A percentile compares a stretch with the other conserved stretches of the same genome.
Conservation (phyloP, 2,888 invertebrate genomes). For the Eledone cirrhosa region DNA sequence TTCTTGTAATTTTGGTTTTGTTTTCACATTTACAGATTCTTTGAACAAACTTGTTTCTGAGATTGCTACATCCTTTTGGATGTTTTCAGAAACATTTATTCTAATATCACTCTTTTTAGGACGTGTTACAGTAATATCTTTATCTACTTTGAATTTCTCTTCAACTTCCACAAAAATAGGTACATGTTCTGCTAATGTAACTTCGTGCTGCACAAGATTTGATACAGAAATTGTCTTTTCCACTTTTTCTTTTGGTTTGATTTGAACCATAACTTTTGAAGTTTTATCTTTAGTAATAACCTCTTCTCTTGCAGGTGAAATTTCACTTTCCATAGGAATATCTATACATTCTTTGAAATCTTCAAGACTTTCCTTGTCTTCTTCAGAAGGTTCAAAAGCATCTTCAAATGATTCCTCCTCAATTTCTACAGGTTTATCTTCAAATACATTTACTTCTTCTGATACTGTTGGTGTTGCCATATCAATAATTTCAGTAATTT, state of each 20-base stretch:
- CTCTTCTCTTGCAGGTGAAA: neutral
- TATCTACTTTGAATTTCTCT: constrained; percentile 2
- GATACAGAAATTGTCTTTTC: constrained; percentile 1
- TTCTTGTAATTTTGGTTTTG: constrained; percentile 24
- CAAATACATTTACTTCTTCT: neutral
- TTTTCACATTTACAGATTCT: constrained; percentile 27
- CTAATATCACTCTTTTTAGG: neutral
- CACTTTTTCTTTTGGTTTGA: neutral
- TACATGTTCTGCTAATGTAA: constrained; percentile 10
- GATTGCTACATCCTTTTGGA: constrained; percentile 15
- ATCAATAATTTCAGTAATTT: neutral
- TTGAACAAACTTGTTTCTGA: constrained; percentile 11
- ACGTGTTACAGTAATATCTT: neutral
- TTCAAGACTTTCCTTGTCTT: constrained; percentile 41
- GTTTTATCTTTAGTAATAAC: neutral
- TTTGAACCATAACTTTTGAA: neutral
- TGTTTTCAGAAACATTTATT: constrained; percentile 3
- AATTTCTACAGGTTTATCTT: neutral
- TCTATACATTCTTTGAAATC: constrained; percentile 33
- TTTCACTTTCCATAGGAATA: constrained; percentile 14
- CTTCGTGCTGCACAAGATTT: neutral
- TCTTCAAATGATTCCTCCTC: constrained; percentile 20
- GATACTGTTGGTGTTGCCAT: neutral
- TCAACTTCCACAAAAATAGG: constrained; percentile 12
- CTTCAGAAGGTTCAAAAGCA: constrained; percentile 27